Evolutionary conservation across 2,113 vertebrate species (phyloP).

Genomic region (Jaculus jaculus): DNA sequence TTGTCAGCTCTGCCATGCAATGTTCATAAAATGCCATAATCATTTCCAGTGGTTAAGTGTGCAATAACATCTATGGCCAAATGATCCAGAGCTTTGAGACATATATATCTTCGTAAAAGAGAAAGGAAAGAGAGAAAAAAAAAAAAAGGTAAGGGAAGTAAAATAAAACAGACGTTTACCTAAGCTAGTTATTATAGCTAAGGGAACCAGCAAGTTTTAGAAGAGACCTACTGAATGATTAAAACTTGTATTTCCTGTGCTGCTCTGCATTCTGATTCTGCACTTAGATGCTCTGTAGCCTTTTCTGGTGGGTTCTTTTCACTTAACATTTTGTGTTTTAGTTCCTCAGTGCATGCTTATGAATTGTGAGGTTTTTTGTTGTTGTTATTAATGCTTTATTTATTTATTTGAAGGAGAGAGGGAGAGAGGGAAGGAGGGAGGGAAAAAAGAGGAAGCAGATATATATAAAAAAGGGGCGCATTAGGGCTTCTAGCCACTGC

Average conservation of each 20-base stretch:
- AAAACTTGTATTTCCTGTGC: not conserved
- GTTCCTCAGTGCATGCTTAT: not conserved
- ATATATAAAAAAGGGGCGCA: too few relatives aligned
- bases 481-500: too few relatives aligned
- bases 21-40: not conserved
- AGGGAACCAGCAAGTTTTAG: not conserved
- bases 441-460: too few relatives aligned
- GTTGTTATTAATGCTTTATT: too few relatives aligned
- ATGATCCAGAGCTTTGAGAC: conserved; percentile 20
- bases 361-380: not conserved
- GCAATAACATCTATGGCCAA: not conserved
- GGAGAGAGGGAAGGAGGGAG: too few relatives aligned
- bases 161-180: not conserved
- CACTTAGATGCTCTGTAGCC: not conserved
- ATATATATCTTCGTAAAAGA: not conserved
- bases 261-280: not conserved
- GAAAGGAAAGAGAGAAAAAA: not conserved
- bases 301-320: not conserved
- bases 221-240: not conserved
- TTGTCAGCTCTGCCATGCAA: not conserved
- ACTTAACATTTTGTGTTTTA: not conserved
- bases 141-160: not conserved
- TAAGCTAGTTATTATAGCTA: not conserved
- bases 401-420: too few relatives aligned
- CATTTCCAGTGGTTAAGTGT: conserved; percentile 37